Evolutionary conservation across 2,113 vertebrate genomes (phyloP).

Genomic region (Riparia riparia): DNA sequence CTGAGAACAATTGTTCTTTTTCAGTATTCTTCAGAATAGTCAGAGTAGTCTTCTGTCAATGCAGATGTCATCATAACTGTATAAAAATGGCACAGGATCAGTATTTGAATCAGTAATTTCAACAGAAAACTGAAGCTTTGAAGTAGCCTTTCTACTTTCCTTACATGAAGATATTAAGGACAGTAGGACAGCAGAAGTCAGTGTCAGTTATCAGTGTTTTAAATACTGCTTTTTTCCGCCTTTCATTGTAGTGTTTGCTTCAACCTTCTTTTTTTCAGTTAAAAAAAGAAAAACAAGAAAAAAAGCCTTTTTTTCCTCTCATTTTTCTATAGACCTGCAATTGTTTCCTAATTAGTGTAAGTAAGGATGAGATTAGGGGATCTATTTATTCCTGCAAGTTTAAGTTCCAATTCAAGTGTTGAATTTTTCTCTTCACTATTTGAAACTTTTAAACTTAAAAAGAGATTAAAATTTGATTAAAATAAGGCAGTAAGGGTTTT

Average conservation of each 20-base stretch:
- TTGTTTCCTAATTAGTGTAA: neutral
- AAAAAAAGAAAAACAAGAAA: neutral
- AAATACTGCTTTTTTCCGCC: accelerated
- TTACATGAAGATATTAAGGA: neutral
- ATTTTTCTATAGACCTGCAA: neutral
- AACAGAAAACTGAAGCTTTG: neutral
- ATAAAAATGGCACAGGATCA: neutral
- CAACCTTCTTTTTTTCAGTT: neutral
- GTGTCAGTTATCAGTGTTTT: neutral
- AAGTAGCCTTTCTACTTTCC: neutral
- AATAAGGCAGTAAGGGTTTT: neutral
- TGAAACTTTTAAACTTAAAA: neutral
- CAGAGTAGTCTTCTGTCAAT: neutral
- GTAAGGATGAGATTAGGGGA: neutral
- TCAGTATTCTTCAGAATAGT: neutral
- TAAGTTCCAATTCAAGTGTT: neutral
- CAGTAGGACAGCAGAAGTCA: neutral
- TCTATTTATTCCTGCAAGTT: neutral
- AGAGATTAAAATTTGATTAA: neutral
- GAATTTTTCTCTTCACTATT: neutral
- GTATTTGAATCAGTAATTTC: neutral
- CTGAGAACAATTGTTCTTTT: neutral
- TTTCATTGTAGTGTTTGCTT: neutral
- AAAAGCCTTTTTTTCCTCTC: accelerated
- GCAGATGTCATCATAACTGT: neutral